Base-by-base conservation (phyloP, 2,113 vertebrate genomes). In the Paradoxurus hermaphroditus region DNA sequence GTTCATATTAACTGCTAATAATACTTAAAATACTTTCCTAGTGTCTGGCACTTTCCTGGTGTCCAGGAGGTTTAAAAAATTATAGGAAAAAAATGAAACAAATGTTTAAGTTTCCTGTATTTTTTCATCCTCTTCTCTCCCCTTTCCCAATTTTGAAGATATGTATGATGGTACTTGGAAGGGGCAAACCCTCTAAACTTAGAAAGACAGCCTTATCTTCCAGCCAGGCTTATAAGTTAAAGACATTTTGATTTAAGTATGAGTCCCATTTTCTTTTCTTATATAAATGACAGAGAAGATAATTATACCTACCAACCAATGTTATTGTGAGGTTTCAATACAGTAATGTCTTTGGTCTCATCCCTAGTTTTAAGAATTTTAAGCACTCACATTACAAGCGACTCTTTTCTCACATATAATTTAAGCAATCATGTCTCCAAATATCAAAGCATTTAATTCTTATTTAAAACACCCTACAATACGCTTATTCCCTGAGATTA, bases 361-460 rank as follows among this genome's bases (percentile, higher is more conserved):
- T 78, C 77, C 78, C n/a, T 70, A 86, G 68, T 86, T 97, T 75
- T 70, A 78, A 97, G 41, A n/a, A 29, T 86, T 92, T 95, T 86
- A 93, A 86, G 29, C 25, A 39, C 49, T 44, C 34, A 29, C 10
- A 88, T 36, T 29, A 90, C 21, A 31, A 83, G 31, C 12, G 0
- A 31, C 51, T 27, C 36, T 84, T 93, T 90, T 93, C 10, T 92
- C 41, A 34, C 51, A 31, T 65, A 79, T 11, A 92, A 25, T 79
- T 93, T 90, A 59, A 85, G 46, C 3, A 79, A 8, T 85, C 53
- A 41, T 56, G 31, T 83, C 29, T 59, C 75, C n/a, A 77, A 86
- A 97, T 73, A 41, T 3, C 41, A 46, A 11, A 83, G 11, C 25
- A 77, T 70, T 83, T 77, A 77, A 56, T 70, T 81, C 13, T 93